A percentile compares a stretch with the other conserved stretches of the same genome.
phyloP scores from a whole-genome alignment of 2,888 invertebrate species.

The Orthonevra nobilis region DNA sequence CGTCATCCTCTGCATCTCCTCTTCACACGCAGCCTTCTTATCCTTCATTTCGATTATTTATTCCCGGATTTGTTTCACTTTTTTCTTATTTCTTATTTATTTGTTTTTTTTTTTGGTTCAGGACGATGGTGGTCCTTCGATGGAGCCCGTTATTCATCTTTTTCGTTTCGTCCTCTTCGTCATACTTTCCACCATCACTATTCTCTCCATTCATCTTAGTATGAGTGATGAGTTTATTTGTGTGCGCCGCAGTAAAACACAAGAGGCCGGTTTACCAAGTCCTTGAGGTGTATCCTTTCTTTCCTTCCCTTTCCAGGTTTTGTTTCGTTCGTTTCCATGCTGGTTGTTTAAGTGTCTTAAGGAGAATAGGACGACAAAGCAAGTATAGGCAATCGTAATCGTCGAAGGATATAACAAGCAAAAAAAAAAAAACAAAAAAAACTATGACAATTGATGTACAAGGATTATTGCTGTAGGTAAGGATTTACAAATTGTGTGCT shows the following conservation, averaged over 20 bases:
- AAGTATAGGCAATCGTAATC: conserved; percentile 29
- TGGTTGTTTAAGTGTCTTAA: conserved; percentile 11
- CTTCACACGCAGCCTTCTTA: conserved; percentile 7
- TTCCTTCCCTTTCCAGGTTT: neutral
- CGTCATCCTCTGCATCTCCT: neutral
- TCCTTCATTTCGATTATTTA: conserved; percentile 53
- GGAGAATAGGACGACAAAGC: neutral
- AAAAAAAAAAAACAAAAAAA: conserved; percentile 13
- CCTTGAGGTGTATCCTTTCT: conserved; percentile 34
- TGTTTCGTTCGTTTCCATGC: neutral
- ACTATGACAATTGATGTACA: conserved; percentile 50
- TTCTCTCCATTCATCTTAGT: conserved; percentile 23
- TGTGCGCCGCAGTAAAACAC: conserved; percentile 35
- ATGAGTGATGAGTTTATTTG: conserved; percentile 27
- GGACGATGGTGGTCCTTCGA: conserved; percentile 32
- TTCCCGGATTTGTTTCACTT: conserved; percentile 46
- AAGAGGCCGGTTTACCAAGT: conserved; percentile 46
- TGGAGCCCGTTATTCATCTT: conserved; percentile 37
- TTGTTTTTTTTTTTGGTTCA: conserved; percentile 19
- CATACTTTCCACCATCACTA: conserved; percentile 13
- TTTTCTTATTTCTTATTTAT: too few species aligned
- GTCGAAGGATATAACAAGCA: conserved; percentile 25
- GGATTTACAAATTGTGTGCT: conserved; percentile 39
- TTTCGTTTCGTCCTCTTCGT: neutral
- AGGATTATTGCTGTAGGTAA: conserved; percentile 56